Percentiles rank a stretch among this genome's conserved stretches.
Evolutionary conservation across 2,888 invertebrate species (phyloP).

Genomic region (Amorpha juglandis): DNA sequence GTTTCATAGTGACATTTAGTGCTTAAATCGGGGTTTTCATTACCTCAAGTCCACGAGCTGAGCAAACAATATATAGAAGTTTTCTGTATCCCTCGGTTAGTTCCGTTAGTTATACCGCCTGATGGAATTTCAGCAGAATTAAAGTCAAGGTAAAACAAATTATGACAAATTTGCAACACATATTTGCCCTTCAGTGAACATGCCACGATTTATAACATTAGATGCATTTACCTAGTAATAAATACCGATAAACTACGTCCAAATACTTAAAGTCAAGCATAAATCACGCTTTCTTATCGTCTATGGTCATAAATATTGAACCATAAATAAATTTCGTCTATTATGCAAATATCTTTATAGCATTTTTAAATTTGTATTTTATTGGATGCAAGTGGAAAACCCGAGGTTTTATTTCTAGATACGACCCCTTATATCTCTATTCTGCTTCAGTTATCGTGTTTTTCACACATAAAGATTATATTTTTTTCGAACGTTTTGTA

Average conservation of each 20-base stretch:
- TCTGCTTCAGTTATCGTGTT: slow-evolving; percentile 36
- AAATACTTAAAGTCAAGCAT: slow-evolving; percentile 48
- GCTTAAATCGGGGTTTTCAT: too few relatives aligned
- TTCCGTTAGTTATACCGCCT: not conserved
- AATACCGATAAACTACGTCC: slow-evolving; percentile 49
- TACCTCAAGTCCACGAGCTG: too few relatives aligned
- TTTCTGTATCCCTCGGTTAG: not conserved
- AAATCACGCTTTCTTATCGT: slow-evolving; percentile 58
- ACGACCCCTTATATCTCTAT: slow-evolving; percentile 36
- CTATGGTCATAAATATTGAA: slow-evolving; percentile 49
- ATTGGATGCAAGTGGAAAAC: slow-evolving; percentile 48
- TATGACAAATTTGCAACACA: not conserved
- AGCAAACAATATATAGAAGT: too few relatives aligned
- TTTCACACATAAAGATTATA: slow-evolving; percentile 30
- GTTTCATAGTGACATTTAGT: too few relatives aligned
- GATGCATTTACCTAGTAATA: slow-evolving; percentile 40
- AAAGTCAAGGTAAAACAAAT: not conserved
- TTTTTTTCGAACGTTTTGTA: slow-evolving; percentile 32
- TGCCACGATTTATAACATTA: slow-evolving; percentile 23
- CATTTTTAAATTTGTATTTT: slow-evolving; percentile 53
- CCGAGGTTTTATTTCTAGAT: slow-evolving; percentile 43
- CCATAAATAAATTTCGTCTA: slow-evolving; percentile 50
- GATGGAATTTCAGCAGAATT: not conserved
- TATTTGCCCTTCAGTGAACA: slow-evolving; percentile 12
- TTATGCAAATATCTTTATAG: slow-evolving; percentile 57